Conservation (phyloP, 2,888 invertebrate genomes). For the Ypsolopha sequella region DNA sequence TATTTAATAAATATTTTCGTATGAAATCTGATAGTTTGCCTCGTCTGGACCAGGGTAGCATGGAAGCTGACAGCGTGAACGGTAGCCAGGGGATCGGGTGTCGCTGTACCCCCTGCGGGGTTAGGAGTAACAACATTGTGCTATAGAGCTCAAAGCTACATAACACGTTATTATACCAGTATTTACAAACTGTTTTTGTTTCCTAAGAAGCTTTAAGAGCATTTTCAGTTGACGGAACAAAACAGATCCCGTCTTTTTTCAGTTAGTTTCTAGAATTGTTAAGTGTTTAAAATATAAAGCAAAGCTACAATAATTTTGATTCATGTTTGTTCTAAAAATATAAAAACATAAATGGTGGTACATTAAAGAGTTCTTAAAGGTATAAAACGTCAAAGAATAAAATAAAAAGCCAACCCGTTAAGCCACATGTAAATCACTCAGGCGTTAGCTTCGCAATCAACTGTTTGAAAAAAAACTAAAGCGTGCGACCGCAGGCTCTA, state of each 20-base stretch:
- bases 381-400: constrained; percentile 4
- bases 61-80: constrained; percentile 41
- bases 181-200: not conserved
- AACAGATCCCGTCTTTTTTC: too few relatives aligned
- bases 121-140: not conserved
- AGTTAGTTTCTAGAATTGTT: too few relatives aligned
- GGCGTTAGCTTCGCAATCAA: constrained; percentile 32
- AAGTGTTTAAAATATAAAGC: too few relatives aligned
- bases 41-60: constrained; percentile 14
- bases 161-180: not conserved
- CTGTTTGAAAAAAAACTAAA: constrained; percentile 33
- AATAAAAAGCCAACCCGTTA: constrained; percentile 10
- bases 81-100: constrained; percentile 54
- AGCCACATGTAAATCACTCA: constrained; percentile 19
- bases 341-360: too few relatives aligned
- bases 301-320: too few relatives aligned
- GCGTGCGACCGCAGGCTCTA: constrained; percentile 44
- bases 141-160: not conserved
- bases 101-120: constrained; percentile 47
- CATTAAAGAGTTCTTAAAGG: too few relatives aligned
- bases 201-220: not conserved
- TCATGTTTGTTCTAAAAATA: too few relatives aligned
- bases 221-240: too few relatives aligned
- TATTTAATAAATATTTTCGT: constrained; percentile 40
- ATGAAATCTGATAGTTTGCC: constrained; percentile 42